A percentile compares a stretch with the other conserved stretches of the same genome.
Evolutionary conservation across 2,888 invertebrate species (phyloP).

Genomic region (Cephus nigrinus): DNA sequence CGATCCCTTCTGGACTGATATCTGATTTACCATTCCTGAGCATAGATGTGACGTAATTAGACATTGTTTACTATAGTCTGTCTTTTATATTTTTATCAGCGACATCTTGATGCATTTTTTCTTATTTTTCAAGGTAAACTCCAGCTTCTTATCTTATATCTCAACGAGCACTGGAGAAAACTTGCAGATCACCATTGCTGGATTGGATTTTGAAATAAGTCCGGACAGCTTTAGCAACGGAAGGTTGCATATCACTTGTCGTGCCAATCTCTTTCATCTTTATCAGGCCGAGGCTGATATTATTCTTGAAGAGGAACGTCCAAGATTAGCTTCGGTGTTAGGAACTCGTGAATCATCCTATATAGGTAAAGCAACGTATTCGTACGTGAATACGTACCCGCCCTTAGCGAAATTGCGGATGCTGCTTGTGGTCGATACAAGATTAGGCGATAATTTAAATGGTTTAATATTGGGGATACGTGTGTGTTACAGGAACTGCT

Average conservation of each 20-base stretch:
- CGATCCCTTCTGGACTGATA: too few relatives aligned
- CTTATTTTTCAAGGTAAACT: slow-evolving; percentile 56
- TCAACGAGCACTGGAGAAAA: slow-evolving; percentile 40
- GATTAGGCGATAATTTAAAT: not conserved
- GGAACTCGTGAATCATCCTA: slow-evolving; percentile 75
- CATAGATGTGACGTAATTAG: too few relatives aligned
- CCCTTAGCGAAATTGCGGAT: too few relatives aligned
- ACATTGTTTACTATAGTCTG: too few relatives aligned
- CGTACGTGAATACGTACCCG: too few relatives aligned
- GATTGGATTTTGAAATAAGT: slow-evolving; percentile 75
- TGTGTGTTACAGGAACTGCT: slow-evolving; percentile 47
- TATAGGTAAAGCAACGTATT: slow-evolving; percentile 35
- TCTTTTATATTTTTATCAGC: not conserved
- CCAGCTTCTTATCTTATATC: slow-evolving; percentile 50
- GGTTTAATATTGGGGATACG: not conserved
- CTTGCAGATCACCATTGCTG: slow-evolving; percentile 63
- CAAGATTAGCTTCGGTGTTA: slow-evolving; percentile 79
- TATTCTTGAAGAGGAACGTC: slow-evolving; percentile 79
- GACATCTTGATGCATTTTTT: not conserved
- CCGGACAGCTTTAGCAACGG: slow-evolving; percentile 75
- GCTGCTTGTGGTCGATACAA: not conserved
- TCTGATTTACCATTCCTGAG: too few relatives aligned
- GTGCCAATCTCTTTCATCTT: slow-evolving; percentile 76
- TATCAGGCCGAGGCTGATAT: slow-evolving; percentile 74
- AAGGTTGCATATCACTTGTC: slow-evolving; percentile 75